These are phyloP conservation scores for Rhynchonycteris naso DNA, from an alignment of 2,797 vertebrate species.

Conservation along the genomic window DNA sequence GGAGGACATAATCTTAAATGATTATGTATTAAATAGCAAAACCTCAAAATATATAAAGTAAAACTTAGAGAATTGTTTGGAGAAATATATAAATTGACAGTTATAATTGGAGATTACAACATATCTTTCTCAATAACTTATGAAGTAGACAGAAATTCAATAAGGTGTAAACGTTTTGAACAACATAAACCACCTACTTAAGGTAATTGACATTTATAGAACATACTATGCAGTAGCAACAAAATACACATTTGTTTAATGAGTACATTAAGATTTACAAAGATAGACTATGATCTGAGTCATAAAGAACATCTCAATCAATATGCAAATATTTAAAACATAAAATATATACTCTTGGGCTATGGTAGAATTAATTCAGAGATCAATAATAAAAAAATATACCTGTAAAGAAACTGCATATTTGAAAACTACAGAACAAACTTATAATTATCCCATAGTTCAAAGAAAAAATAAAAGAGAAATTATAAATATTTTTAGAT, in stretches of 20 bases:
- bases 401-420: neutral
- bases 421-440: slow-evolving; percentile 2
- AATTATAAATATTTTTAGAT: slow-evolving; percentile 13
- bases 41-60: neutral
- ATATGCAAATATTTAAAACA: neutral
- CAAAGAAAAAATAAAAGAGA: neutral
- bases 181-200: neutral
- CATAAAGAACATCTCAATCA: neutral
- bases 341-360: neutral
- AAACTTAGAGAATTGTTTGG: neutral
- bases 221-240: neutral
- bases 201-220: neutral
- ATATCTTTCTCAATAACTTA: neutral
- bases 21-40: neutral
- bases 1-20: neutral
- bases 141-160: neutral
- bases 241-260: neutral
- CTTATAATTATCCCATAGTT: neutral
- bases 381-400: neutral
- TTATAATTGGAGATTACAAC: neutral
- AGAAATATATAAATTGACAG: neutral
- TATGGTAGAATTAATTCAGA: neutral
- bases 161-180: neutral
- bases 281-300: neutral
- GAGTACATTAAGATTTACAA: neutral